phyloP scores from a whole-genome alignment of 2,113 vertebrate genomes.

The Petroica traversi region DNA sequence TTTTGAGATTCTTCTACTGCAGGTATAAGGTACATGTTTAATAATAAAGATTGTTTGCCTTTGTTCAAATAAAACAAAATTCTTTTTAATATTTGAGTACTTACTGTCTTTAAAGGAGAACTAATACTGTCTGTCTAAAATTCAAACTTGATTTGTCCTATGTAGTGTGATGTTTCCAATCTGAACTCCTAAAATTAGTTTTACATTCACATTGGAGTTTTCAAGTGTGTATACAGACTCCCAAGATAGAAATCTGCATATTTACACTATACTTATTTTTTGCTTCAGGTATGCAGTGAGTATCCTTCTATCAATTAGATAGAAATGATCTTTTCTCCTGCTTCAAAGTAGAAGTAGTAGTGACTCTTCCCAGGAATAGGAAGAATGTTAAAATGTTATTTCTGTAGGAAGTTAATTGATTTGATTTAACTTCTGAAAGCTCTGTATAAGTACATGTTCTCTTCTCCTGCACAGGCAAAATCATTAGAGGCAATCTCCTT shows the following conservation, averaged over 20 bases:
- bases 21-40: background rate
- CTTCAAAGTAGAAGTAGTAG: background rate
- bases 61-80: slow-evolving; percentile 46
- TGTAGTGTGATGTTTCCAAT: background rate
- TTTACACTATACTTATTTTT: background rate
- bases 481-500: background rate
- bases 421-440: background rate
- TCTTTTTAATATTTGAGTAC: slow-evolving; percentile 25
- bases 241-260: background rate
- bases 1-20: slow-evolving; percentile 36
- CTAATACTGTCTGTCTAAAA: background rate
- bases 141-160: background rate
- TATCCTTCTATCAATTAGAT: background rate
- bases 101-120: background rate
- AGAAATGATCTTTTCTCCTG: background rate
- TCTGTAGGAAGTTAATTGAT: background rate
- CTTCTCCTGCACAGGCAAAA: background rate
- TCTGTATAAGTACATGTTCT: background rate
- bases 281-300: background rate
- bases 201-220: background rate
- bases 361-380: background rate
- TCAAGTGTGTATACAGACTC: background rate
- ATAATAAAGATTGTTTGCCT: slow-evolving; percentile 28
- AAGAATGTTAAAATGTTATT: background rate
- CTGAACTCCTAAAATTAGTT: background rate